Percentiles rank a stretch among this genome's conserved stretches.
Conservation (phyloP, 2,888 invertebrate genomes). For the Cephus spinipes region DNA sequence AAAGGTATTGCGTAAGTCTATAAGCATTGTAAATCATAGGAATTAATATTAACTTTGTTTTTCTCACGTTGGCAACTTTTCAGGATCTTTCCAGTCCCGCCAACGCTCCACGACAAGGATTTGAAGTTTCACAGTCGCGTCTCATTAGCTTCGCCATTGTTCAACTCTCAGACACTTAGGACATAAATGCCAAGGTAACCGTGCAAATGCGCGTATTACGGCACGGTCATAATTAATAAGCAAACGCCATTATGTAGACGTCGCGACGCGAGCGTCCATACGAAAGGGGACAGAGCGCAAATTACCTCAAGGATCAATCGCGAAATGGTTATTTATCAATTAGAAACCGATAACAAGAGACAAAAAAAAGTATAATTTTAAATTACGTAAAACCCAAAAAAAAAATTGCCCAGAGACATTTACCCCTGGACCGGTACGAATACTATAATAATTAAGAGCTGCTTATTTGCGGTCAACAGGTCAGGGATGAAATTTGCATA, state of each 20-base stretch:
- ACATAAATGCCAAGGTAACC: slow-evolving; percentile 59
- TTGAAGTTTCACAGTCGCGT: slow-evolving; percentile 26
- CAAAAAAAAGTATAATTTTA: not conserved
- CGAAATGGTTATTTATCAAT: slow-evolving; percentile 3
- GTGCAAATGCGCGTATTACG: slow-evolving; percentile 18
- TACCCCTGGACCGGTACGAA: not conserved
- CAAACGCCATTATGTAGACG: slow-evolving; percentile 11
- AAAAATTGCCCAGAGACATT: not conserved
- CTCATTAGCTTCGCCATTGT: slow-evolving; percentile 58
- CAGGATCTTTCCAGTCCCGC: not conserved
- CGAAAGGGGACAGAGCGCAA: not conserved
- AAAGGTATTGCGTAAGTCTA: not conserved
- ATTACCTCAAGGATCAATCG: slow-evolving; percentile 13
- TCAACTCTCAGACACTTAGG: slow-evolving; percentile 52
- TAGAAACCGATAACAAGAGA: not conserved
- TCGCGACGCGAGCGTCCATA: not conserved
- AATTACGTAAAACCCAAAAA: not conserved
- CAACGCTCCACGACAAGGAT: not conserved
- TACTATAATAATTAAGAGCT: not conserved
- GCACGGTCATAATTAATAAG: slow-evolving; percentile 47
- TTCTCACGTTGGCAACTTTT: not conserved
- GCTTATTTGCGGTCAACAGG: not conserved
- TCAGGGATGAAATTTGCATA: not conserved
- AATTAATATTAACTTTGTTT: not conserved
- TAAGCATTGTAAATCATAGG: not conserved